Base-by-base conservation (phyloP, 2,113 vertebrate species). In the Eulemur rufifrons region DNA sequence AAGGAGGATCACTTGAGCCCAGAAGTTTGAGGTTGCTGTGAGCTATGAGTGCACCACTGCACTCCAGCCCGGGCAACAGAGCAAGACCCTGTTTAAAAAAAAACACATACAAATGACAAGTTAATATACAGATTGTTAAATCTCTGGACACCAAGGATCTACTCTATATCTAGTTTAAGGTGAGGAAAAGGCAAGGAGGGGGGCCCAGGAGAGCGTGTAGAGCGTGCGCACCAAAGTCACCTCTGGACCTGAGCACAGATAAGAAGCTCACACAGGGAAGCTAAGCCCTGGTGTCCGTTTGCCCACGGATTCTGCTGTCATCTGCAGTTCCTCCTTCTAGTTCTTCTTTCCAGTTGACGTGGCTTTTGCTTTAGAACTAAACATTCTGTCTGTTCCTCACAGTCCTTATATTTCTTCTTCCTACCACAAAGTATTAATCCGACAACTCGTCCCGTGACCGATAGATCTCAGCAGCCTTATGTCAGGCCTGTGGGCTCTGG, bases 121-220 rank as follows among this genome's bases (percentile, higher is more conserved):
- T 42, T 54, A 78, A 32, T 15, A n/a, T 23, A 4, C 3, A 2
- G 39, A 20, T 47, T n/a, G 20, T 52, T 27, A 47, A 50, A 21
- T 68, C 59, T 17, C 15, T 0, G 10, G n/a, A n/a, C 3, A 1
- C 21, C 56, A 39, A 25, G 34, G 20, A 50, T 42, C 32, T 50
- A 20, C 27, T 61, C 12, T 25, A 2, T 42, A 2, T 52, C 52
- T 50, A 29, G n/a, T 27, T 32, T n/a, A 2, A 4, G 52, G 17
- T 21, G 14, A n/a, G 56, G 32, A 73, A 25, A 42, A 50, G 14
- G n/a, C 6, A 64, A 45, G 59, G 23, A 23, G 5, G 6, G 27
- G 13, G 14, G 15, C 12, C 11, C 8, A 21, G 47, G 32, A 6
- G 5, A 69, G 34, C 0, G 2, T 4, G 10, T 12, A 21, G 76